Conservation (phyloP, 2,113 vertebrate genomes). For the Campylomormyrus numenius region DNA sequence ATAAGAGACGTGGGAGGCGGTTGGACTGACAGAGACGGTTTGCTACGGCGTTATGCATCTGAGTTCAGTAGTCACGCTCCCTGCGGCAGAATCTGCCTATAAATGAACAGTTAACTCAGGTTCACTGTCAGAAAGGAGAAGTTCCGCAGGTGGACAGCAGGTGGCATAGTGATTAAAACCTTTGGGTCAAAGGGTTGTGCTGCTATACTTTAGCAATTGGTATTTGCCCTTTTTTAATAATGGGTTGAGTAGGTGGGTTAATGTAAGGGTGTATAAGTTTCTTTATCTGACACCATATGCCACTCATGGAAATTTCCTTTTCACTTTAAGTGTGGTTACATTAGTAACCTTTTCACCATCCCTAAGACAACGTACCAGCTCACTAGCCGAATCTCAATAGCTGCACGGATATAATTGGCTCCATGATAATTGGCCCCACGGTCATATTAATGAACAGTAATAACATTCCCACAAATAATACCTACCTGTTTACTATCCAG, state of each 20-base stretch:
- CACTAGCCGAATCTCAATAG: not conserved
- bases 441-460: not conserved
- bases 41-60: not conserved
- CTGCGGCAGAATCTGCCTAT: not conserved
- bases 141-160: not conserved
- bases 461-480: not conserved
- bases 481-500: not conserved
- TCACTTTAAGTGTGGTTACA: not conserved
- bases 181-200: not conserved
- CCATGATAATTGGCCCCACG: not conserved
- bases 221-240: not conserved
- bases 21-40: not conserved
- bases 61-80: not conserved
- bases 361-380: not conserved
- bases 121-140: not conserved
- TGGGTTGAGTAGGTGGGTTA: not conserved
- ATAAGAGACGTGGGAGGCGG: constrained; percentile 18
- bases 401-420: not conserved
- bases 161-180: not conserved
- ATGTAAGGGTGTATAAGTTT: not conserved
- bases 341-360: not conserved
- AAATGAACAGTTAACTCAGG: not conserved
- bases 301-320: not conserved
- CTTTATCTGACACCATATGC: not conserved
- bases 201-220: not conserved